Base-by-base conservation (phyloP, 2,113 vertebrate species). In the Zosterops hypoxanthus region DNA sequence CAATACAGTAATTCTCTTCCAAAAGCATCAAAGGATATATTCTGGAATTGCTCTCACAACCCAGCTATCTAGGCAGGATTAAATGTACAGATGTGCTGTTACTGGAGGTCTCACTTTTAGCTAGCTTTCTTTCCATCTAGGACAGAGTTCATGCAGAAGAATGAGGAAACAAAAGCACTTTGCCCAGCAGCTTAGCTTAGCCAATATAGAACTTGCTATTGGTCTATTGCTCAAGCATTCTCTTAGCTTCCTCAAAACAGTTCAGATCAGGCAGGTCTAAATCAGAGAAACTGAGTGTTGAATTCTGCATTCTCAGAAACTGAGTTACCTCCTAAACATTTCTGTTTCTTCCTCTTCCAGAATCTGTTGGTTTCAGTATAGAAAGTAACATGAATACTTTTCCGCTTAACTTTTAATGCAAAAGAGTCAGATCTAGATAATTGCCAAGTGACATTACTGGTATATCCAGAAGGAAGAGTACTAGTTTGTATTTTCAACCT, bases 181-280 rank as follows among this genome's bases (percentile, higher is more conserved):
- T 96, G 86, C 96, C 59, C 50, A 84, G 90, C 91, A 96, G 60
- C 68, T 86, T 88, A 77, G 56, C 60, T 86, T 80, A 80, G 77
- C 72, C 79, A 78, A n/a, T 61, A 44, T 34, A 88, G 82, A 78
- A 82, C 57, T 80, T 66, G 61, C 44, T 84, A 70, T 44, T 47
- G 31, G 64, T 42, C 59, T 86, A 42, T 77, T 86, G 68, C 76
- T 88, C 34, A 73, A 90, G 36, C 21, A 22, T 17, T 49, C 56
- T 23, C 42, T 85, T 41, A 46, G 44, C 55, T 68, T 88, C 36
- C 47, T 76, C 65, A 80, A 39, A 96, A 70, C 49, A 39, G 20
- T 73, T 93, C 86, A 94, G 21, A 34, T 95, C 85, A 78, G 65
- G 25, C 49, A 77, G 69, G 78, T 75, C 73, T 81, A 49, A 86